Evolutionary conservation across 2,113 vertebrate genomes (phyloP), one percentile per base, ranked within the genome.

Genomic region (Nerophis ophidion): DNA sequence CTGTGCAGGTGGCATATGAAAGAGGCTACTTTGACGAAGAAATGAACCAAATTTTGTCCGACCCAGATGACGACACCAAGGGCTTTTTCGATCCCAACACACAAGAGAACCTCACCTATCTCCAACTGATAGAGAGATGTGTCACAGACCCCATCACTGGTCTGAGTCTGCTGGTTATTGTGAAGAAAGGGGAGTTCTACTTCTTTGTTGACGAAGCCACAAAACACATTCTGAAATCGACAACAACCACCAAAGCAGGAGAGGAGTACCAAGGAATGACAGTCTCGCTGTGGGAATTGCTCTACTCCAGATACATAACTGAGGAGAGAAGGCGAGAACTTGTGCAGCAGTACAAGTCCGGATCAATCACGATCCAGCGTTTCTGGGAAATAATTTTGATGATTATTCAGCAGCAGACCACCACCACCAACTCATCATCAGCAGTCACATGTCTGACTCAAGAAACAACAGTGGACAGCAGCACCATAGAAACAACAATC

Each of bases 1-100:
- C 92, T 0, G 90, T 93, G 19, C 89, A 92, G 7, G 91, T 90
- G 53, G 92, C 92, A 48, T 93, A 93, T 66, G 49, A 71, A 44
- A 85, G 88, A 0, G 92, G 92, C 13, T 92, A 92, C 79, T 93
- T 94, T 0, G 88, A 93, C 80, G 86, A 89, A 69, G 86, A 86
- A 68, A 87, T 94, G 83, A 93, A 91, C 57, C 48, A 86, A 7
- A 86, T 93, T 53, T 84, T 93, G 0, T 81, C 82, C 0, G 90
- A 93, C 16, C 78, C 90, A 48, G 65, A 65, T 0, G 90, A 92
- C 0, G 90, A 92, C 72, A 87, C 85, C 50, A 87, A 87, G 19
- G 83, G 83, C 4, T 87, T 87, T 66, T 87, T 87, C 68, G 85
- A 87, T 17, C 85, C 85, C 14, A 87, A 92, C 81, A 93, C 91